Percentiles rank a stretch among this genome's conserved stretches.
phyloP scores from a whole-genome alignment of 2,888 invertebrate species.

The Cephus pygmeus region DNA sequence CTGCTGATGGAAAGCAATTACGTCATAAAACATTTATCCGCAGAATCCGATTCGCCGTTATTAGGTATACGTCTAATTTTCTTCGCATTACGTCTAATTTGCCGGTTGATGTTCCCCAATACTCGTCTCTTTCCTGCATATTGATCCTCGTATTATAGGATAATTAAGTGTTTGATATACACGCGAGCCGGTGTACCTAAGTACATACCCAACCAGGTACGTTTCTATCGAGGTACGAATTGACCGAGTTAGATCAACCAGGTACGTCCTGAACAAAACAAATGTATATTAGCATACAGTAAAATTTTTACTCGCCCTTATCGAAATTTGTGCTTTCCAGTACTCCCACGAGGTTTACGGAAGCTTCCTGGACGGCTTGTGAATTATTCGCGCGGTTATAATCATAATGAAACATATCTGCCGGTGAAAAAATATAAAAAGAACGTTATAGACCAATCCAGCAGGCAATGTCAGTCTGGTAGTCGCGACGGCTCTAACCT shows the following conservation, averaged over 20 bases:
- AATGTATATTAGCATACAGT: background rate
- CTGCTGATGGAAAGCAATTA: background rate
- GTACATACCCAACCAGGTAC: background rate
- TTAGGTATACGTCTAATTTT: constrained; percentile 31
- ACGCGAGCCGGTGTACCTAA: background rate
- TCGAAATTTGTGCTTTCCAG: background rate
- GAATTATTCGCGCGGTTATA: background rate
- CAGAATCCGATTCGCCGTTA: background rate
- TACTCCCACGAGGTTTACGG: background rate
- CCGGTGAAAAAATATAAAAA: background rate
- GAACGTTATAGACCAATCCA: background rate
- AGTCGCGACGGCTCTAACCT: background rate
- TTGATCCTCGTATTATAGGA: constrained; percentile 34
- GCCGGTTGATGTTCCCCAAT: constrained; percentile 31
- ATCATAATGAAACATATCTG: background rate
- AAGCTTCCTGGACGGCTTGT: background rate
- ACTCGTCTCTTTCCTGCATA: constrained; percentile 27
- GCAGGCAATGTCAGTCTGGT: background rate
- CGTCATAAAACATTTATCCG: background rate
- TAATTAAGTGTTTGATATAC: constrained; percentile 29
- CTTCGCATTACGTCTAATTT: constrained; percentile 43
- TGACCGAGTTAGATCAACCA: background rate
- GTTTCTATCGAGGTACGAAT: background rate
- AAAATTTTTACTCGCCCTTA: background rate
- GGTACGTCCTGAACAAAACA: background rate